Conservation (phyloP, 1,140 invertebrate genomes). For the Drosophila oshimai region DNA sequence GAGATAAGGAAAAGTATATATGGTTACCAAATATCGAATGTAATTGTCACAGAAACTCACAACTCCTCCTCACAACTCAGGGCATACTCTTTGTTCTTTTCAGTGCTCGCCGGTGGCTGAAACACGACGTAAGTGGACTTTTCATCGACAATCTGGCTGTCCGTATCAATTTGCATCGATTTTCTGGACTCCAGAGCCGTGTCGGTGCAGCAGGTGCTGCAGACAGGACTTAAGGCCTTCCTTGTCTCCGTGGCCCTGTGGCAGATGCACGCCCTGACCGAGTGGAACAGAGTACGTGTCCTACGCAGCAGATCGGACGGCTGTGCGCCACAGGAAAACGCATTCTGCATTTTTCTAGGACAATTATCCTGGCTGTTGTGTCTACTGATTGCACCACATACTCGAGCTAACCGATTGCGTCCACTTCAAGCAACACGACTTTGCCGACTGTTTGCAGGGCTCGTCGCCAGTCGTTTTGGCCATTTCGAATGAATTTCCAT, state of each 20-base stretch:
- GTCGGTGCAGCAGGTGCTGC: constrained; percentile 33
- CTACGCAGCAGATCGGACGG: constrained; percentile 32
- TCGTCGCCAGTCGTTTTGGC: constrained; percentile 13
- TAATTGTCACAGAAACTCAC: constrained; percentile 22
- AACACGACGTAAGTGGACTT: constrained; percentile 31
- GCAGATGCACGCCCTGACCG: constrained; percentile 24
- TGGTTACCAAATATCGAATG: neutral
- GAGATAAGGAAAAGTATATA: neutral
- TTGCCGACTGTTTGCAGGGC: constrained; percentile 52
- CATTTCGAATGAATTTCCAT: constrained; percentile 56
- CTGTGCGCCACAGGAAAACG: constrained; percentile 24
- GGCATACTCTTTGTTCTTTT: constrained; percentile 7
- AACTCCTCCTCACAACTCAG: constrained; percentile 7
- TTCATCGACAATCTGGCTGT: constrained; percentile 12
- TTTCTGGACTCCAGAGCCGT: constrained; percentile 28
- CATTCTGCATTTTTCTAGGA: constrained; percentile 54
- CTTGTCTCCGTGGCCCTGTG: constrained; percentile 10
- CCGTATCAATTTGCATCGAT: constrained; percentile 59
- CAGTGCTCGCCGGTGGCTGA: neutral
- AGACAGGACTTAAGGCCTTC: too few species aligned
- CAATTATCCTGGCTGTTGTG: neutral
- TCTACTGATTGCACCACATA: neutral
- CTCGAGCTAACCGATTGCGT: neutral
- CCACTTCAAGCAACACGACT: constrained; percentile 31
- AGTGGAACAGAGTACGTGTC: constrained; percentile 26